Percentiles rank a stretch among this genome's conserved stretches.
Conservation (phyloP, 2,888 invertebrate genomes). For the Thalpophila matura region DNA sequence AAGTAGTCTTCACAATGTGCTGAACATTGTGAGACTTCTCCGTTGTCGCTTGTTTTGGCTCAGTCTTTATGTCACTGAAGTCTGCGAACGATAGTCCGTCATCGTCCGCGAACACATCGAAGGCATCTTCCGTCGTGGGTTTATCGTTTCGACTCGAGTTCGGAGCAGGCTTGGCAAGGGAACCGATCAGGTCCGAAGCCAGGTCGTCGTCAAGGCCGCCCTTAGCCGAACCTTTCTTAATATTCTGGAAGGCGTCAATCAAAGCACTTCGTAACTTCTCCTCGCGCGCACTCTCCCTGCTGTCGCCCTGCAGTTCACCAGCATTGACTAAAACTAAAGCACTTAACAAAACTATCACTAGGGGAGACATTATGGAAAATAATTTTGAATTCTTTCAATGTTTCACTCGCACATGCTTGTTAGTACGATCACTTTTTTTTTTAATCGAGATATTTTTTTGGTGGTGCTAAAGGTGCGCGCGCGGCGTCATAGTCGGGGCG, state of each 20-base stretch:
- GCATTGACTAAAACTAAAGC: conserved; percentile 74
- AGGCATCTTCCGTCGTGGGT: conserved; percentile 74
- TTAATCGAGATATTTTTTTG: conserved; percentile 25
- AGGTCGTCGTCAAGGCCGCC: conserved; percentile 81
- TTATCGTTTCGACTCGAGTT: conserved; percentile 69
- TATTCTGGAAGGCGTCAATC: conserved; percentile 87
- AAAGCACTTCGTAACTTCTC: conserved; percentile 84
- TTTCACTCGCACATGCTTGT: conserved; percentile 78
- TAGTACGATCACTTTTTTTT: conserved; percentile 39
- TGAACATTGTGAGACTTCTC: conserved; percentile 87
- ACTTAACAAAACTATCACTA: conserved; percentile 82
- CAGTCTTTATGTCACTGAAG: conserved; percentile 74
- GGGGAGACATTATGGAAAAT: conserved; percentile 76
- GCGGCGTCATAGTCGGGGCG: conserved; percentile 82
- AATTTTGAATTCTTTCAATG: conserved; percentile 25
- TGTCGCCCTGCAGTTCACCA: conserved; percentile 74
- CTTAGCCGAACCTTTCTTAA: conserved; percentile 84
- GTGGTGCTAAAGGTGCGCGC: conserved; percentile 72
- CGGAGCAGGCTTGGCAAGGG: conserved; percentile 70
- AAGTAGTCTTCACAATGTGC: conserved; percentile 83
- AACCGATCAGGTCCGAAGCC: conserved; percentile 82
- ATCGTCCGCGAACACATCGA: conserved; percentile 83
- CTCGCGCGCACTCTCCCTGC: conserved; percentile 80
- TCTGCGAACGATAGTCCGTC: conserved; percentile 85
- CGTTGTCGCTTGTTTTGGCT: conserved; percentile 75